Evolutionary conservation across 2,113 vertebrate species (phyloP).

Genomic region (Bungarus multicinctus): DNA sequence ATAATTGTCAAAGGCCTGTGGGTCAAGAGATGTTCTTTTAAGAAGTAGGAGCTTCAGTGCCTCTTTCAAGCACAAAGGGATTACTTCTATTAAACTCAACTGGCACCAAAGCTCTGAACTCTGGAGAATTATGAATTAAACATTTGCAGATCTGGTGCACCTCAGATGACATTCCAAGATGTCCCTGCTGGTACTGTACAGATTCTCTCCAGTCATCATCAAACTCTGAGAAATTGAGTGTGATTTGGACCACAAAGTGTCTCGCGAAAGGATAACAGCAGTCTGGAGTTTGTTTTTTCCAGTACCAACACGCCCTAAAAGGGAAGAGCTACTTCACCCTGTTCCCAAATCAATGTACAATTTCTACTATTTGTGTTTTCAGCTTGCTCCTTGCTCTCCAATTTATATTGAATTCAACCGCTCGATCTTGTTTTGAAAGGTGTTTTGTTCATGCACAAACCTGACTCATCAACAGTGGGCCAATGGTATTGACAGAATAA

Average conservation of each 20-base stretch:
- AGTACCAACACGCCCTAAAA: too few relatives aligned
- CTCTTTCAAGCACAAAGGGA: not conserved
- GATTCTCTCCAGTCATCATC: not conserved
- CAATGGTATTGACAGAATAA: too few relatives aligned
- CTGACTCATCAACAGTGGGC: too few relatives aligned
- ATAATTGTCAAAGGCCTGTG: not conserved
- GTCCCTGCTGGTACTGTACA: not conserved
- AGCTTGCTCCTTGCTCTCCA: too few relatives aligned
- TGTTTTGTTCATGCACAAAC: too few relatives aligned
- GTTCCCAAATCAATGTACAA: too few relatives aligned
- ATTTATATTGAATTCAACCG: too few relatives aligned
- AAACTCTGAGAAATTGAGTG: not conserved
- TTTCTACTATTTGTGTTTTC: too few relatives aligned
- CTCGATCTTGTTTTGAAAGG: too few relatives aligned
- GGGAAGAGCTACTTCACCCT: too few relatives aligned
- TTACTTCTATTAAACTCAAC: not conserved
- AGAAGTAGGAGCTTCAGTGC: not conserved
- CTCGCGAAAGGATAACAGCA: not conserved
- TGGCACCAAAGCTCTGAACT: not conserved
- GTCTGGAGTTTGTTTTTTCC: not conserved
- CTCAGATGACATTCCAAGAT: not conserved
- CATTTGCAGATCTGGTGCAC: not conserved
- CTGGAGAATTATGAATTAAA: not conserved
- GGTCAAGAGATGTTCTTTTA: not conserved
- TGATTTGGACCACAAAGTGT: not conserved